Evolutionary conservation across 92 coral and sea anemone genomes (phyloP).

Genomic region (Meandrina meandrites): DNA sequence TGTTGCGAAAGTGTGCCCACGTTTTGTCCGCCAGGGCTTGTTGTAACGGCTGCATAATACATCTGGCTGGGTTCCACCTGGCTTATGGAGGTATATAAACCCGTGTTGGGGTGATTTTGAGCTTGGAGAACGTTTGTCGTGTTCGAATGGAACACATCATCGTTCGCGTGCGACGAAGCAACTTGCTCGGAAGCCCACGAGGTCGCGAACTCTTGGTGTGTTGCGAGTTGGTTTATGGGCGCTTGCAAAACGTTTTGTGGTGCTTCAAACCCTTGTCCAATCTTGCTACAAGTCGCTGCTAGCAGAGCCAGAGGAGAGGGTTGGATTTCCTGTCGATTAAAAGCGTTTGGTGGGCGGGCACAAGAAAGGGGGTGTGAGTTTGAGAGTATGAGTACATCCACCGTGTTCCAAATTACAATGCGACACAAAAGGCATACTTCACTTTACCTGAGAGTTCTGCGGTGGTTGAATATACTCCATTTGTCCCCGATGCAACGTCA

Average conservation of each 20-base stretch:
- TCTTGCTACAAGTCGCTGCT: conserved; percentile 99
- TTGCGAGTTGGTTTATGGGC: conserved; percentile 73
- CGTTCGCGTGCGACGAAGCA: conserved; percentile 58
- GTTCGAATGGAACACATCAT: conserved; percentile 67
- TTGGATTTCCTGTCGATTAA: conserved; percentile 99
- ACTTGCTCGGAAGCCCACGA: conserved; percentile 79
- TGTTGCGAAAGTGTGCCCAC: conserved; percentile 53
- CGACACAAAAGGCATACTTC: conserved; percentile 22
- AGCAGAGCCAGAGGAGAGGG: conserved; percentile 99
- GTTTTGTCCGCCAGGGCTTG: conserved; percentile 61
- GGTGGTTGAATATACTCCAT: conserved; percentile 91
- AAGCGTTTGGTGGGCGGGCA: conserved; percentile 99
- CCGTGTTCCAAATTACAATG: conserved; percentile 69
- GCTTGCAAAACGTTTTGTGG: conserved; percentile 64
- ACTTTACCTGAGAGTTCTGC: conserved; percentile 77
- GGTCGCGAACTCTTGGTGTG: conserved; percentile 77
- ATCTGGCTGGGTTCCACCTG: conserved; percentile 84
- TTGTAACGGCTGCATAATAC: conserved; percentile 77
- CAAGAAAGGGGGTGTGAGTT: conserved; percentile 89
- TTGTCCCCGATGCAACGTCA: conserved; percentile 73
- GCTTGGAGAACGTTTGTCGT: conserved; percentile 63
- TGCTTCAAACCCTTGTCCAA: conserved; percentile 89
- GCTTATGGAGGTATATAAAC: conserved; percentile 83
- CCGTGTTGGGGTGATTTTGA: conserved; percentile 58
- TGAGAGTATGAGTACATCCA: conserved; percentile 71